phyloP scores from a whole-genome alignment of 2,113 vertebrate genomes.

The Brevimyrus niger region DNA sequence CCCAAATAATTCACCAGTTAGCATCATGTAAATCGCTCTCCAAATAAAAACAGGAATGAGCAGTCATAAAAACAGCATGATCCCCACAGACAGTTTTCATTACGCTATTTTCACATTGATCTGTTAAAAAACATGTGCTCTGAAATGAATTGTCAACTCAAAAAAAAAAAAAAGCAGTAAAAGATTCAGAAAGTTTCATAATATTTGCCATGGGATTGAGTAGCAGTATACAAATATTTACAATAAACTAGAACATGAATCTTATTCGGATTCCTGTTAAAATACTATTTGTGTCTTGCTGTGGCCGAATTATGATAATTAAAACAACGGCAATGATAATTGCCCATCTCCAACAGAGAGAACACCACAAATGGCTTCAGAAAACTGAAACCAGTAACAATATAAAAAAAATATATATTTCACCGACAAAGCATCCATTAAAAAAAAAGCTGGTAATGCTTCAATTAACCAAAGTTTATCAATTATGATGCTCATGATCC shows the following conservation, averaged over 20 bases:
- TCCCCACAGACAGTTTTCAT: not conserved
- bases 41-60: not conserved
- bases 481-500: not conserved
- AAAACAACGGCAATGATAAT: not conserved
- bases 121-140: not conserved
- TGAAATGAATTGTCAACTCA: not conserved
- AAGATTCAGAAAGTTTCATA: not conserved
- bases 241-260: not conserved
- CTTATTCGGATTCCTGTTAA: constrained; percentile 3
- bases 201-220: not conserved
- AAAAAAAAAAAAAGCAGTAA: not conserved
- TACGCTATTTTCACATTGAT: not conserved
- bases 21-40: not conserved
- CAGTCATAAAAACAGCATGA: not conserved
- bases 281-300: not conserved
- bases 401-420: not conserved
- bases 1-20: not conserved
- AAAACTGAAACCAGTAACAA: not conserved
- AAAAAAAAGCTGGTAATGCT: not conserved
- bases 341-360: not conserved
- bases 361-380: not conserved
- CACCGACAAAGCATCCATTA: not conserved
- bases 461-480: not conserved
- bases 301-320: not conserved
- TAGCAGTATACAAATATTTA: not conserved